Evolutionary conservation across 1,140 invertebrate species (phyloP), one percentile per base, ranked within the genome.

Genomic region (Drepana arcuata): DNA sequence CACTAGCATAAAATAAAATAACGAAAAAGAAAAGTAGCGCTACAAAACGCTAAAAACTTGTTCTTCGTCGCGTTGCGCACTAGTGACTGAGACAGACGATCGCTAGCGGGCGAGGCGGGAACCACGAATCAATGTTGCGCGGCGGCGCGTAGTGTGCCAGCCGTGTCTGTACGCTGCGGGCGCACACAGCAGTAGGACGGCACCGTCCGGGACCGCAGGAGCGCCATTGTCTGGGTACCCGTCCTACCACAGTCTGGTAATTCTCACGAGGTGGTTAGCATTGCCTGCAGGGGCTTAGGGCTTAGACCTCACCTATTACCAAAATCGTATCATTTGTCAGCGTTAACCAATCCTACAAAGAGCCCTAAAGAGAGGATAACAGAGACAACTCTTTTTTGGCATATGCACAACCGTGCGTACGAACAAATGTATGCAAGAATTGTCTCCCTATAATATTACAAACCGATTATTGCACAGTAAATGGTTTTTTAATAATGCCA

Each of bases 121-220:
- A 60, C 57, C 61, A 64, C 70, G 70, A 78, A 78, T 78, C 73
- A 71, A 78, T 78, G 73, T 68, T 69, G 59, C 56, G 50, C 58
- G 54, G 55, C 56, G 33, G 38, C 31, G 37, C 37, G 26, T 39
- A 51, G 64, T 65, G 68, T 64, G 65, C 43, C 36, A 21, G 6
- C 35, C 34, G 39, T 52, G 37, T 37, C 42, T 43, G 46, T 48
- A 35, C 30, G 25, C 4, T 46, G 43, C 38, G 28, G 16, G 28
- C 34, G 28, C 18, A 58, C 43, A 46, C 44, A 31, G 27, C 34
- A 32, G 39, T 28, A 37, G 34, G 44, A 49, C 45, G 44, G 49
- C 39, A 33, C 63, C 42, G 40, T 31, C 46, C 46, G 59, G 51
- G 39, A 48, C 48, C 45, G 36, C 54, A 51, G 57, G 49, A 38